Evolutionary conservation across 2,888 invertebrate species (phyloP), one percentile per base, ranked within the genome.

Genomic region (Zygaena filipendulae): DNA sequence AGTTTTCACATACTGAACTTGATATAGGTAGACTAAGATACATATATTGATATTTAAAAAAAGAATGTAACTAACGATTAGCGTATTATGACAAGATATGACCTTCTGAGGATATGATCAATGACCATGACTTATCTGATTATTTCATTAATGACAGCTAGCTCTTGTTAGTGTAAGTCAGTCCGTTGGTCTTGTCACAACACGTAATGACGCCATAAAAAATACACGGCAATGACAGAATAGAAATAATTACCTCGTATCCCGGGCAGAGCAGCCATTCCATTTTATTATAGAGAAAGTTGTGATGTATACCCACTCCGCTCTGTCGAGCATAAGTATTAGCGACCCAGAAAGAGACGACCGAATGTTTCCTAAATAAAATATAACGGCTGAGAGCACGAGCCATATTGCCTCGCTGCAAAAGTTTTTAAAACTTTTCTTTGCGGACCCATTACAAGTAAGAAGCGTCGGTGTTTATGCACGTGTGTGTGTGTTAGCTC

Each of bases 381-480:
- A 74, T 70, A 70, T 74, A 68, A 71, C 71, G 77, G 67, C 66
- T 68, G 70, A 71, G 75, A 79, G 77, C 75, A 72, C 75, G 77
- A 75, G 79, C 79, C 79, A 79, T 80, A 80, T 80, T 80, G 81
- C 80, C 74, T 79, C 72, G 72, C 66, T 72, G 75, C 69, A 74
- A 81, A 81, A 81, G 75, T 81, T 81, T 79, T 80, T 66, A 80
- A 81, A 81, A 81, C 71, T 81, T 81, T 81, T 77, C 77, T 80
- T 80, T 79, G 75, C 77, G 72, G 79, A 70, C 72, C 79, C 75
- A 79, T 79, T 79, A 80, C 75, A 72, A 74, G 80, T 67, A 67
- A 16, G 16, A 4, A 16, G 16, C 7, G 7, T n/a, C 63, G 55
- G 49, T 44, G 60, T 47, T 45, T 52, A 57, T 59, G 45, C 47